Conservation (phyloP, 2,888 invertebrate species). For the Lepidocyrtinus sp. region DNA sequence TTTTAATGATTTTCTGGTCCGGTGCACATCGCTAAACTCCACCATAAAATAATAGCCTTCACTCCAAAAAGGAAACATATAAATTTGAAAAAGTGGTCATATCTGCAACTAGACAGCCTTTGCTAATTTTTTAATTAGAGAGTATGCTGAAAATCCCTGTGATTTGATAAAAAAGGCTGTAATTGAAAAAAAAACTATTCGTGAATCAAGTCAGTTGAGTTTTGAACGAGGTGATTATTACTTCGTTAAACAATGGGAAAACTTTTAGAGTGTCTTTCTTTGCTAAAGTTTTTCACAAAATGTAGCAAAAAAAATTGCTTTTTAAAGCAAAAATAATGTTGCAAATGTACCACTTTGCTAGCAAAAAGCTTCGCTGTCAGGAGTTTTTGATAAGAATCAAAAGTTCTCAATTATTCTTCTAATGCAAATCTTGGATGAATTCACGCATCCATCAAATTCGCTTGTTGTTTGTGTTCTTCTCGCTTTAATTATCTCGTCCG, state of each 20-base stretch:
- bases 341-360: too few species aligned
- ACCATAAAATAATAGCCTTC: background rate
- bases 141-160: background rate
- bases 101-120: background rate
- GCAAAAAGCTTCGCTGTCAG: too few species aligned
- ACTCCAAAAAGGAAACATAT: too few species aligned
- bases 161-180: background rate
- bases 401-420: background rate
- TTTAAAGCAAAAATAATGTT: too few species aligned
- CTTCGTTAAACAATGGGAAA: too few species aligned
- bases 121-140: conserved; percentile 50
- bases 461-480: conserved; percentile 12
- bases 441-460: background rate
- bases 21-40: conserved; percentile 28
- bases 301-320: too few species aligned
- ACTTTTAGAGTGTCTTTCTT: too few species aligned
- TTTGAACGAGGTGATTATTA: conserved; percentile 35
- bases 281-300: too few species aligned
- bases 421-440: conserved; percentile 14
- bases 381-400: background rate
- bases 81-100: background rate
- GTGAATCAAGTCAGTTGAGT: too few species aligned
- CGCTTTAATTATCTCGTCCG: conserved; percentile 24
- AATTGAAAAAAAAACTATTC: too few species aligned
- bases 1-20: conserved; percentile 46